Evolutionary conservation across 2,797 vertebrate species (phyloP).

Genomic region (Ibycter americanus): DNA sequence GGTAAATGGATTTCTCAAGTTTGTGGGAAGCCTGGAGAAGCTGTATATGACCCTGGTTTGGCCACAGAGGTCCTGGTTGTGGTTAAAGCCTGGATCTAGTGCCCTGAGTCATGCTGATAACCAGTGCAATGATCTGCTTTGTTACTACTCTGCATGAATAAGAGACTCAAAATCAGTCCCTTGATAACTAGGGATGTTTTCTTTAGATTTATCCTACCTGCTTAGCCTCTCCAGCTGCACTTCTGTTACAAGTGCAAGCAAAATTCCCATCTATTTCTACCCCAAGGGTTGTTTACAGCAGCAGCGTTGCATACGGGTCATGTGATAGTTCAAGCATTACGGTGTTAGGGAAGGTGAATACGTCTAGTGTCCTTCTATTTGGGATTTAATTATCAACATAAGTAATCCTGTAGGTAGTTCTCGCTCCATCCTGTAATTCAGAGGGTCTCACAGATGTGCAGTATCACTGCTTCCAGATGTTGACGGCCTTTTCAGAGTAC

Average conservation of each 20-base stretch:
- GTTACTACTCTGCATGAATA: rapidly evolving
- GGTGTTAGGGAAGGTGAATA: neutral
- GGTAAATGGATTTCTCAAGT: neutral
- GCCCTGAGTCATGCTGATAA: neutral
- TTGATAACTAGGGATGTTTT: neutral
- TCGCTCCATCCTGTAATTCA: neutral
- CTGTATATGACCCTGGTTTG: neutral
- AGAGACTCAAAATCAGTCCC: neutral
- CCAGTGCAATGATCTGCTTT: neutral
- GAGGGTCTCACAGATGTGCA: conserved; percentile 49
- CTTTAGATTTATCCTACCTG: neutral
- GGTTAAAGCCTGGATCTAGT: neutral
- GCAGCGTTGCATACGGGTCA: rapidly evolving
- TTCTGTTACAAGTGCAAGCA: neutral
- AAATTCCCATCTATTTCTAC: neutral
- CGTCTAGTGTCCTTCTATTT: neutral
- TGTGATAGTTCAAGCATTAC: neutral
- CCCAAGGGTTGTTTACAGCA: neutral
- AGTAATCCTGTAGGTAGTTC: neutral
- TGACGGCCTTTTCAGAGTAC: neutral
- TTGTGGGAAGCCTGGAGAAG: neutral
- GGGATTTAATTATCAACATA: conserved; percentile 36
- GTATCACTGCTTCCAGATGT: conserved; percentile 63
- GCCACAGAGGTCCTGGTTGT: neutral
- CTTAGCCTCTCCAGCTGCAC: neutral